A percentile compares a stretch with the other conserved stretches of the same genome.
These are phyloP conservation scores for Danaus chrysippus DNA, from an alignment of 2,888 invertebrate species.

Conservation along the genomic window DNA sequence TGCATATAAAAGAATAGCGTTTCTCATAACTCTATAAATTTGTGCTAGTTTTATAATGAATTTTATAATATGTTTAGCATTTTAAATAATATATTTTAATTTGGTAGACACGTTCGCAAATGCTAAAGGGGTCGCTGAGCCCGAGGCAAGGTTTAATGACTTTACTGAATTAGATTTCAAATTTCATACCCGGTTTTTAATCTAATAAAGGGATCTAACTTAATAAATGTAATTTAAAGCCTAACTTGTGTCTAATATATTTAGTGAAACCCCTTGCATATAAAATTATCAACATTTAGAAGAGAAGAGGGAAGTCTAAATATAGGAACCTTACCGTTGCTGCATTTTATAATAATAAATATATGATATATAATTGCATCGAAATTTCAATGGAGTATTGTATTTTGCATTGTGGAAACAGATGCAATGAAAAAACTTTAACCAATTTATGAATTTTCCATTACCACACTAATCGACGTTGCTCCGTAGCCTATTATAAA, in stretches of 20 bases:
- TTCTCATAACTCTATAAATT: not conserved
- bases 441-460: too few species aligned
- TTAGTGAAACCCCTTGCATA: too few species aligned
- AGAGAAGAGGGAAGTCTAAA: too few species aligned
- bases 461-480: too few species aligned
- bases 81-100: not conserved
- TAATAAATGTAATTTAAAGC: constrained; percentile 15
- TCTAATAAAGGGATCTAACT: constrained; percentile 22
- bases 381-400: too few species aligned
- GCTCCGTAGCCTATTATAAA: too few species aligned
- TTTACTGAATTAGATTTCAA: constrained; percentile 31
- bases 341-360: too few species aligned
- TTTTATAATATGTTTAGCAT: constrained; percentile 1
- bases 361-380: too few species aligned
- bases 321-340: too few species aligned
- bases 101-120: constrained; percentile 1
- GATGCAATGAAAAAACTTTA: too few species aligned
- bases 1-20: not conserved
- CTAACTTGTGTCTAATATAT: not conserved
- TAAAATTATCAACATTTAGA: too few species aligned
- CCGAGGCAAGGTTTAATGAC: constrained; percentile 31
- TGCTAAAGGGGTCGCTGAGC: constrained; percentile 23
- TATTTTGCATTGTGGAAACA: too few species aligned
- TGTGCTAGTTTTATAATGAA: not conserved
- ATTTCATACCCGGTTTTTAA: constrained; percentile 19